phyloP scores from a whole-genome alignment of 2,113 vertebrate species.

The Scytalopus superciliaris region DNA sequence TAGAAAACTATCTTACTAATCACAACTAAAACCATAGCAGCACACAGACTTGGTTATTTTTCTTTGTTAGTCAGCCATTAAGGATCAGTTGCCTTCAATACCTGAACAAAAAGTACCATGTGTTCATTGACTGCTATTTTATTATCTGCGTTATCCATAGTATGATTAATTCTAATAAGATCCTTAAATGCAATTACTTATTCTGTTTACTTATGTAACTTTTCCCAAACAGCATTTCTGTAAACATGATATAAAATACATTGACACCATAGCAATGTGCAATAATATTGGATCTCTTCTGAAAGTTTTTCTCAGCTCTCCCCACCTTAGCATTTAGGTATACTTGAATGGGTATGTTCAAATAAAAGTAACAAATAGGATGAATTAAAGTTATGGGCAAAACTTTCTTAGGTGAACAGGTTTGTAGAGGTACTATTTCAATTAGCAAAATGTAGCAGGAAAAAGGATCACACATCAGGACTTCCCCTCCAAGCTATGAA shows the following conservation, averaged over 20 bases:
- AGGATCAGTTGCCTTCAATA: not conserved
- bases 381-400: not conserved
- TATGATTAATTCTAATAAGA: not conserved
- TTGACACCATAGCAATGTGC: not conserved
- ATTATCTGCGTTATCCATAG: not conserved
- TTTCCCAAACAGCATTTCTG: not conserved
- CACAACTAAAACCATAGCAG: not conserved
- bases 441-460: not conserved
- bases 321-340: fast-evolving
- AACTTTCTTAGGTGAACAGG: not conserved
- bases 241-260: not conserved
- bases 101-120: not conserved
- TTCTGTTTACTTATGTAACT: not conserved
- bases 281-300: not conserved
- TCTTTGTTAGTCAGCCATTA: not conserved
- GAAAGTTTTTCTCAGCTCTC: not conserved
- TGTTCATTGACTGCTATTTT: not conserved
- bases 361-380: not conserved
- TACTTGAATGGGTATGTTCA: not conserved
- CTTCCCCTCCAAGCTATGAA: not conserved
- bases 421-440: not conserved
- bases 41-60: not conserved
- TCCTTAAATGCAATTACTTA: not conserved
- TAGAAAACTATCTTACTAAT: not conserved
- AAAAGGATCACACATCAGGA: not conserved